Evolutionary conservation across 2,888 invertebrate genomes (phyloP).

Genomic region (Drosophila mimica): DNA sequence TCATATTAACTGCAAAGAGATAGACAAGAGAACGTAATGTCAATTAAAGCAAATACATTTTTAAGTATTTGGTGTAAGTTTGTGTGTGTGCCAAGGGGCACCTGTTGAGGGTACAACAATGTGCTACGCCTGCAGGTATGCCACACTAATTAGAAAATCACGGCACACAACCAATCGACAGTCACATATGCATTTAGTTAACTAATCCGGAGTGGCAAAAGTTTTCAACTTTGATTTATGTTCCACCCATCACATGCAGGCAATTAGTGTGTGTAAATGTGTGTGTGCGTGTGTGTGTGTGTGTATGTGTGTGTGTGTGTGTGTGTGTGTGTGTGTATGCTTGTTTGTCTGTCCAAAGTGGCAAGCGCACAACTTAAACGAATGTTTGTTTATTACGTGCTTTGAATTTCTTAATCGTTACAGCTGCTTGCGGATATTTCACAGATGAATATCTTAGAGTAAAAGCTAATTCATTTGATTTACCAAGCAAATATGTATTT

Average conservation of each 20-base stretch:
- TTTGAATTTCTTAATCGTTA: slow-evolving; percentile 52
- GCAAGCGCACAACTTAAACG: slow-evolving; percentile 56
- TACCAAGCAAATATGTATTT: slow-evolving; percentile 12
- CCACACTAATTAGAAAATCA: slow-evolving; percentile 70
- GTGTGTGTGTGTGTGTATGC: background rate
- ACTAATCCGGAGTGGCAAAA: slow-evolving; percentile 69
- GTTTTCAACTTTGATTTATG: slow-evolving; percentile 80
- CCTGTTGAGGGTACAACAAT: slow-evolving; percentile 66
- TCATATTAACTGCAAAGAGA: slow-evolving; percentile 81
- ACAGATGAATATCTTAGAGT: slow-evolving; percentile 29
- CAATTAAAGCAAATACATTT: slow-evolving; percentile 30
- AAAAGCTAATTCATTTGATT: slow-evolving; percentile 43
- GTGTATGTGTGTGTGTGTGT: slow-evolving; percentile 6
- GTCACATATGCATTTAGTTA: slow-evolving; percentile 68
- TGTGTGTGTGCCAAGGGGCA: slow-evolving; percentile 21
- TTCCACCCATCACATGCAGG: slow-evolving; percentile 44
- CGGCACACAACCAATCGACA: slow-evolving; percentile 44
- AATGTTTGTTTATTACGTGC: slow-evolving; percentile 71
- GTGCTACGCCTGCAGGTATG: slow-evolving; percentile 49
- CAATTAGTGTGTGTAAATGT: slow-evolving; percentile 46
- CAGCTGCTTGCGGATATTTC: slow-evolving; percentile 36
- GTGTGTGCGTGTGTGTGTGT: background rate
- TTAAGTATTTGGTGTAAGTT: background rate
- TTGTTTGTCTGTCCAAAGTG: slow-evolving; percentile 34
- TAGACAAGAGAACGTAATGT: slow-evolving; percentile 14